Base-by-base conservation (phyloP, 2,797 vertebrate genomes). In the Pangasius djambal region DNA sequence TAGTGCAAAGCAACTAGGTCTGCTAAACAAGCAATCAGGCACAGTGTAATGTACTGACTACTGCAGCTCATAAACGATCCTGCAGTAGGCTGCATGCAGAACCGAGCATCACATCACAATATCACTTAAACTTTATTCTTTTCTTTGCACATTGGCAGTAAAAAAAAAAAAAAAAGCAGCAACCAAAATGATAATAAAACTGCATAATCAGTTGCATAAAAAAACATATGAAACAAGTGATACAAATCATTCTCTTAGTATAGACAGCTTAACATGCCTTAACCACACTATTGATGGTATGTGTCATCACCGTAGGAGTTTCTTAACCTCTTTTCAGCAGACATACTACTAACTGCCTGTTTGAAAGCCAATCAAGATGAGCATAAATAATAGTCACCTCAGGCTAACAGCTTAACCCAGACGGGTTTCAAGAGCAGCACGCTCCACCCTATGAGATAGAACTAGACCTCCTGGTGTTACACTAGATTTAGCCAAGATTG, bases 351-450 rank as follows among this genome's bases (percentile, higher is more conserved):
- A 90, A 91, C 88, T 87, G 77, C 78, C 86, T 89, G 86, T 86
- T 75, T 74, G n/a, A 89, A 82, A 70, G 75, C 52, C 69, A 22
- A 86, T 88, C 48, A 87, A 85, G 88, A 88, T 57, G 88, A 87
- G 87, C 83, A 74, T 87, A 84, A 91, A 87, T 86, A 78, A 90
- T 67, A 89, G 75, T 69, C 59, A 78, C 89, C 75, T 84, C 87
- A 85, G 77, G 88, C 83, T 83, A 87, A 88, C 79, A 48, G 78
- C 87, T 88, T 86, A 82, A 89, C 75, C 37, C 69, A 48, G 59
- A 37, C 89, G 34, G 22, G 31, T 69, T 65, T 77, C 75, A 65
- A 65, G 69, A 88, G 57, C 74, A 55, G 34, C 78, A 70, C 57
- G 61, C 75, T 84, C 86, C 78, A 85, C 37, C 86, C 37, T 63